Evolutionary conservation across 23 tunicate genomes (phyloP), one percentile per base, ranked within the genome.

Genomic region (Pegea sp.): DNA sequence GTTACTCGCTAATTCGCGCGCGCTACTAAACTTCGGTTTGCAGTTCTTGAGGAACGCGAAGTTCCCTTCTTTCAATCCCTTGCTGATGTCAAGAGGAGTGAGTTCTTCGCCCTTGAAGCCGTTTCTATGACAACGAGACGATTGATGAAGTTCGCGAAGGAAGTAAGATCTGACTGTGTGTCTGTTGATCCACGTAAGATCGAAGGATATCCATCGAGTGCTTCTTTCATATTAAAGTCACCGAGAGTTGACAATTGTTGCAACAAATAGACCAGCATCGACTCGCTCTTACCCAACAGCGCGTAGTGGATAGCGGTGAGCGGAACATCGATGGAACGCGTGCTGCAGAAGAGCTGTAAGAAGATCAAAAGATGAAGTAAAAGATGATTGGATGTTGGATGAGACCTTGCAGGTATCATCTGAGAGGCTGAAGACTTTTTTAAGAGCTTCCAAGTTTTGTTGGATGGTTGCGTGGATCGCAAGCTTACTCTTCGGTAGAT

Each of bases 61-160:
- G 48, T 84, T 84, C 52, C 95, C 95, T 53, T 84, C 95, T 58
- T 84, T 84, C 38, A 73, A 44, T 1, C 95, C 95, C 34, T 84
- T 84, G 62, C 95, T 84, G 50, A 84, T 84, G 30, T 84, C 95
- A 18, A 84, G 48, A 24, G 95, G 67, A 21, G 95, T 38, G 46
- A 8, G 11, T 31, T 74, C 86, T n/a, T 84, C 95, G 18, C 80
- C 84, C 58, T 84, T 73, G 57, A 84, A 84, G 3, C 95, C 84
- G 56, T 68, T 73, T 58, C 81, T 84, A 38, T 2, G 60, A 72
- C 28, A 1, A 62, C n/a, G n/a, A n/a, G n/a, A n/a, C n/a, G n/a
- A n/a, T n/a, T n/a, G n/a, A 42, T 18, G 0, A 42, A 18, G n/a
- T 42, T 0, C n/a, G n/a, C n/a, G n/a, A n/a, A n/a, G n/a, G n/a